These are phyloP conservation scores for Idaea straminata DNA, from an alignment of 2,888 invertebrate species.

Conservation along the genomic window DNA sequence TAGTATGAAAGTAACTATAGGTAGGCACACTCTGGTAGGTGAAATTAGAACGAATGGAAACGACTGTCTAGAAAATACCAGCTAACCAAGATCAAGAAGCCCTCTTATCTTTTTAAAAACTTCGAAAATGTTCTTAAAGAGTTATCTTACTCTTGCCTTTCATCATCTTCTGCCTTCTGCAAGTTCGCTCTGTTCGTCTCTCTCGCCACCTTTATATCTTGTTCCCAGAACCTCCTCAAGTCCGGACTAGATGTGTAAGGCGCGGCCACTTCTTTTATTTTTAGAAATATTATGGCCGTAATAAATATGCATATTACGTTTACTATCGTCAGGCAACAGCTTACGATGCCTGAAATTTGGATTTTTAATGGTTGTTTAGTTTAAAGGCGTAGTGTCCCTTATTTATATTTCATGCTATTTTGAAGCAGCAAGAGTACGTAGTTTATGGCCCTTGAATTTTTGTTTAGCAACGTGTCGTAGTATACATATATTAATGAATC, in stretches of 20 bases:
- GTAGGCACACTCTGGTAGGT: too few species aligned
- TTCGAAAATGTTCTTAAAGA: not conserved
- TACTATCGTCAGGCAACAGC: conserved; percentile 88
- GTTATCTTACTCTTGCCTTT: conserved; percentile 61
- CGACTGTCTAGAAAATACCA: too few species aligned
- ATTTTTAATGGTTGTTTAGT: not conserved
- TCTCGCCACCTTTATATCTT: conserved; percentile 87
- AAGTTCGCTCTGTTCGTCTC: conserved; percentile 82
- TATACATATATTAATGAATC: not conserved
- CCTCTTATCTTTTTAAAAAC: too few species aligned
- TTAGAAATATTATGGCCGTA: conserved; percentile 88
- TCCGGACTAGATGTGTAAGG: conserved; percentile 88
- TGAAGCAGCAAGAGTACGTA: too few species aligned
- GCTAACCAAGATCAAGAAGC: too few species aligned
- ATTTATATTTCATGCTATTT: too few species aligned
- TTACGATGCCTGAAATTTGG: conserved; percentile 81
- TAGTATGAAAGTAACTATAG: conserved; percentile 13
- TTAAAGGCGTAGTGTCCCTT: not conserved
- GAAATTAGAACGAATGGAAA: too few species aligned
- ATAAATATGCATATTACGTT: conserved; percentile 92
- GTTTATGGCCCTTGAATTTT: not conserved
- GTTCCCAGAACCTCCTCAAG: conserved; percentile 88
- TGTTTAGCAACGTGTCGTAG: not conserved
- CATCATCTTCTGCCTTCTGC: conserved; percentile 79
- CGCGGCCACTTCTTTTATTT: conserved; percentile 92